These are phyloP conservation scores for Umimayanthus chanpuru DNA, from an alignment of 92 coral and sea anemone genomes.

Conservation along the genomic window DNA sequence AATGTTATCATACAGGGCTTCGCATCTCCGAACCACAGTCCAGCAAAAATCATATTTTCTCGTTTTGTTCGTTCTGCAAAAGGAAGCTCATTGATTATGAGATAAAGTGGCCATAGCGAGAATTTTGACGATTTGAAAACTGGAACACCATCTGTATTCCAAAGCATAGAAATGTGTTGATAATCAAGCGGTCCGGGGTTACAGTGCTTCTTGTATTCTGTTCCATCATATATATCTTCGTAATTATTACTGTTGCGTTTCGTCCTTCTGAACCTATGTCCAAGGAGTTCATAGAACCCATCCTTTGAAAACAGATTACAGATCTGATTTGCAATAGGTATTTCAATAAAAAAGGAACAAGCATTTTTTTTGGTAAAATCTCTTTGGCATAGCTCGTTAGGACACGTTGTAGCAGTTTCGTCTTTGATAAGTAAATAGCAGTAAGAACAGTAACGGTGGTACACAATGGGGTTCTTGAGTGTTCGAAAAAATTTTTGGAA, in stretches of 20 bases:
- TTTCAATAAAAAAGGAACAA: conserved; percentile 60
- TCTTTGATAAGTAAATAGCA: conserved; percentile 60
- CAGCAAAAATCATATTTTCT: conserved; percentile 66
- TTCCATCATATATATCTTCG: conserved; percentile 65
- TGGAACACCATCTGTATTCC: conserved; percentile 70
- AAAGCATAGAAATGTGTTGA: conserved; percentile 52
- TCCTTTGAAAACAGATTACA: conserved; percentile 53
- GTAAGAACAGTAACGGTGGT: conserved; percentile 59
- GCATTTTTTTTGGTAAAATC: conserved; percentile 55
- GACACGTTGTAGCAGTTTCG: conserved; percentile 51
- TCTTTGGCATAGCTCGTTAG: conserved; percentile 48
- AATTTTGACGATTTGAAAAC: conserved; percentile 65
- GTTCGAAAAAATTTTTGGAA: conserved; percentile 50
- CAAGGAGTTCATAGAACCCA: conserved; percentile 51
- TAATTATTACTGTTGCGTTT: conserved; percentile 42
- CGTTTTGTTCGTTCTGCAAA: conserved; percentile 56
- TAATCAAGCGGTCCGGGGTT: conserved; percentile 51
- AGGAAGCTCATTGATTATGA: conserved; percentile 62
- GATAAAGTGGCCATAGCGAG: conserved; percentile 69
- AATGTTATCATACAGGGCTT: conserved; percentile 67
- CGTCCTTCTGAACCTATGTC: conserved; percentile 50
- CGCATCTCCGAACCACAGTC: conserved; percentile 67
- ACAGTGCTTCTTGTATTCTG: conserved; percentile 51
- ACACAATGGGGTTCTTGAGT: conserved; percentile 62
- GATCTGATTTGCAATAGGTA: conserved; percentile 50